Base-by-base conservation (phyloP, 2,888 invertebrate species). In the Sphaeridia pumilis region DNA sequence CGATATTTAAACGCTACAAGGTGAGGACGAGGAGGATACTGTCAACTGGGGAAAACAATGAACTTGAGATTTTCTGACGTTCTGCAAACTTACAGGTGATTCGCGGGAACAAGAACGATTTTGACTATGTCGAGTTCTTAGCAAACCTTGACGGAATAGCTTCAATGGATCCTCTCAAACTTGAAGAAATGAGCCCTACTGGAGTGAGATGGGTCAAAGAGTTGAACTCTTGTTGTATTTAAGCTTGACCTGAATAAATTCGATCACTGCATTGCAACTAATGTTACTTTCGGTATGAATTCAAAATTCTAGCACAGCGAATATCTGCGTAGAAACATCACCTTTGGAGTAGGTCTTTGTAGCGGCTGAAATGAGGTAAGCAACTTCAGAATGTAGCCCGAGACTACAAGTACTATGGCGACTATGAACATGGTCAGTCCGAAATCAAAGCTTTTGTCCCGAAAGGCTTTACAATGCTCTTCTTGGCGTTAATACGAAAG, bases 371-470 rank as follows among this genome's bases (percentile, higher is more conserved):
- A n/a, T n/a, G 1, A 84, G 73, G 66, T 82, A 80, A 31, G 76
- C 71, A 64, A 81, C 80, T 68, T 87, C 87, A 57, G 83, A 80
- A 1, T 74, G 70, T 20, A 87, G 73, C 0, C 79, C 76, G 20
- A 84, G 71, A 71, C n/a, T n/a, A n/a, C n/a, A n/a, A n/a, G n/a
- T n/a, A n/a, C n/a, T n/a, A n/a, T n/a, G n/a, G n/a, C n/a, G n/a
- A n/a, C n/a, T n/a, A n/a, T n/a, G n/a, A n/a, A n/a, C n/a, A n/a
- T n/a, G n/a, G n/a, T n/a, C n/a, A n/a, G n/a, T n/a, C n/a, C n/a
- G n/a, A n/a, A n/a, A n/a, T n/a, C n/a, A n/a, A n/a, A n/a, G n/a
- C n/a, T n/a, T n/a, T n/a, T n/a, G n/a, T n/a, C n/a, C n/a, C n/a
- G n/a, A n/a, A n/a, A n/a, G n/a, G n/a, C n/a, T n/a, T n/a, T n/a